phyloP scores from a whole-genome alignment of 2,888 invertebrate genomes.

The Callyntrura guangdongensis region DNA sequence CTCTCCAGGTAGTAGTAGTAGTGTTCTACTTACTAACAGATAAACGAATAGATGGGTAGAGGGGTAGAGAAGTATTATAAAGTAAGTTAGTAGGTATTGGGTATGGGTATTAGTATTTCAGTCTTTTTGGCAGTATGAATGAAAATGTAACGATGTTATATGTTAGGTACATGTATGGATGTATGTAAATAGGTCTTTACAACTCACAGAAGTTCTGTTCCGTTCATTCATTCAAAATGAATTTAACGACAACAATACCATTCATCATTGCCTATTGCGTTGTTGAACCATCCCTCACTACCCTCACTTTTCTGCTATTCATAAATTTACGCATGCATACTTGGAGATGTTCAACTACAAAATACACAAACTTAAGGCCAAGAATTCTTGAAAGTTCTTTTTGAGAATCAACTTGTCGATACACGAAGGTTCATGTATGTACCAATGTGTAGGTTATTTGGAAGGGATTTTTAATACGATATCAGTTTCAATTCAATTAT shows the following conservation, averaged over 20 bases:
- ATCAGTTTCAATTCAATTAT: slow-evolving; percentile 13
- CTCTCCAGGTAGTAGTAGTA: background rate
- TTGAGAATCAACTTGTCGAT: too few relatives aligned
- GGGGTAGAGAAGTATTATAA: background rate
- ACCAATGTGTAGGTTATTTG: background rate
- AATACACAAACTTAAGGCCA: background rate
- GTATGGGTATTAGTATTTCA: background rate
- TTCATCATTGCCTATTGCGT: slow-evolving; percentile 44
- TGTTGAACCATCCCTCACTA: background rate
- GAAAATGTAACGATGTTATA: background rate
- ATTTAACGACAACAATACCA: slow-evolving; percentile 37
- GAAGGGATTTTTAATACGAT: background rate
- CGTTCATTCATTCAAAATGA: slow-evolving; percentile 53
- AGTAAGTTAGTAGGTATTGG: background rate
- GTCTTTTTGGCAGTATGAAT: background rate
- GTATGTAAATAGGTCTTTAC: slow-evolving; percentile 51
- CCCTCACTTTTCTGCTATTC: slow-evolving; percentile 15
- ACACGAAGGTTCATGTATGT: too few relatives aligned
- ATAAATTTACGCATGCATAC: slow-evolving; percentile 25
- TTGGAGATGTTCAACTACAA: background rate
- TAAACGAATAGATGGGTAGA: too few relatives aligned
- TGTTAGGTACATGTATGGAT: background rate
- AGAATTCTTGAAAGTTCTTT: background rate
- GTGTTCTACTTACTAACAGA: background rate
- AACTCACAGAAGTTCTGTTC: slow-evolving; percentile 33